Evolutionary conservation across 2,113 vertebrate species (phyloP).

Genomic region (Calyptommatus sinebrachiatus): DNA sequence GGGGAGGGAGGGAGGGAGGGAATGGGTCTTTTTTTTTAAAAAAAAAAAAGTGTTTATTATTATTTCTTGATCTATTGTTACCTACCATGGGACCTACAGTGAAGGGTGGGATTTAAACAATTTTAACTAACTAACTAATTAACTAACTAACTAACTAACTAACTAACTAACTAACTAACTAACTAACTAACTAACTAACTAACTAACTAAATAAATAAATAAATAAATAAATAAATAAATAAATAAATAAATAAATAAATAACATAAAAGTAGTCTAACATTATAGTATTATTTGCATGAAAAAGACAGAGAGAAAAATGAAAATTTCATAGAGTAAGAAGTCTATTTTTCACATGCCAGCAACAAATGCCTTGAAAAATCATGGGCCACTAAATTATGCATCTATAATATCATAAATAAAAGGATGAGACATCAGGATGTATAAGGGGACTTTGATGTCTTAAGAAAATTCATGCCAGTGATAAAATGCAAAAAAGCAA

Average conservation of each 20-base stretch:
- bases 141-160: too few species aligned
- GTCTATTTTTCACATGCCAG: constrained; percentile 53
- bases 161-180: too few species aligned
- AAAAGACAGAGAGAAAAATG: constrained; percentile 57
- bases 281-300: constrained; percentile 26
- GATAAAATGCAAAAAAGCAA: constrained; percentile 50
- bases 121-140: too few species aligned
- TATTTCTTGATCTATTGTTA: too few species aligned
- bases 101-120: neutral
- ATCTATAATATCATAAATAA: constrained; percentile 57
- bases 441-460: constrained; percentile 55
- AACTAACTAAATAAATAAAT: too few species aligned
- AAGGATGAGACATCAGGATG: neutral
- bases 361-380: constrained; percentile 52
- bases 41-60: too few species aligned
- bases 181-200: too few species aligned
- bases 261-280: neutral
- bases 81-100: too few species aligned
- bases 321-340: constrained; percentile 50
- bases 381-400: constrained; percentile 61
- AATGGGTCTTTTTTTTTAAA: too few species aligned
- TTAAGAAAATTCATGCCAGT: neutral
- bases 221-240: too few species aligned
- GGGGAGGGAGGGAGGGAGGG: too few species aligned
- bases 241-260: neutral